These are phyloP conservation scores for Melipona beecheii DNA, from an alignment of 2,888 invertebrate species.

Conservation along the genomic window DNA sequence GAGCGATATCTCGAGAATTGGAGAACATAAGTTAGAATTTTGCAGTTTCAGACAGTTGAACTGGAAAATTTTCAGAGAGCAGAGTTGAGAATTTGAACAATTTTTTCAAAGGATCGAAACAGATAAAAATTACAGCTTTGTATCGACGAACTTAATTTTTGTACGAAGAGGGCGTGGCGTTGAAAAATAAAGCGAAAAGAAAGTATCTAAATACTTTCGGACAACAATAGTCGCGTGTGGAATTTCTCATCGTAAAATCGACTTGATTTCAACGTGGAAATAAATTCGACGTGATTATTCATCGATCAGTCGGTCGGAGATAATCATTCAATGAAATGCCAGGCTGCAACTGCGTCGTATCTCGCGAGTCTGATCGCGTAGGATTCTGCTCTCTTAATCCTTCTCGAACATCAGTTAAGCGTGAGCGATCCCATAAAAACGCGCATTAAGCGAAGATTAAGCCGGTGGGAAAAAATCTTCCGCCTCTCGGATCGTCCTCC, in stretches of 20 bases:
- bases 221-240: too few species aligned
- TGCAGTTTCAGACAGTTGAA: too few species aligned
- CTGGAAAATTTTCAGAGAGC: too few species aligned
- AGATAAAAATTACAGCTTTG: too few species aligned
- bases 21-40: too few species aligned
- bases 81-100: too few species aligned
- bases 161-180: too few species aligned
- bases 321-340: background rate
- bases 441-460: constrained; percentile 27
- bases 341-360: background rate
- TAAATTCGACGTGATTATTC: background rate
- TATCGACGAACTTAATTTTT: too few species aligned
- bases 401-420: constrained; percentile 11
- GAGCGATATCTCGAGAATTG: too few species aligned
- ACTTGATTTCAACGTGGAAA: background rate
- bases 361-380: background rate
- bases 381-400: constrained; percentile 10
- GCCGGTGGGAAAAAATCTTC: background rate
- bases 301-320: background rate
- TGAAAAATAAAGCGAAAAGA: too few species aligned
- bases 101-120: too few species aligned
- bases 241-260: background rate
- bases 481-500: background rate
- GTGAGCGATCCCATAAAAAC: constrained; percentile 22
- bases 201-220: too few species aligned